These are phyloP conservation scores for Nestor notabilis DNA, from an alignment of 2,113 vertebrate species.

Conservation along the genomic window DNA sequence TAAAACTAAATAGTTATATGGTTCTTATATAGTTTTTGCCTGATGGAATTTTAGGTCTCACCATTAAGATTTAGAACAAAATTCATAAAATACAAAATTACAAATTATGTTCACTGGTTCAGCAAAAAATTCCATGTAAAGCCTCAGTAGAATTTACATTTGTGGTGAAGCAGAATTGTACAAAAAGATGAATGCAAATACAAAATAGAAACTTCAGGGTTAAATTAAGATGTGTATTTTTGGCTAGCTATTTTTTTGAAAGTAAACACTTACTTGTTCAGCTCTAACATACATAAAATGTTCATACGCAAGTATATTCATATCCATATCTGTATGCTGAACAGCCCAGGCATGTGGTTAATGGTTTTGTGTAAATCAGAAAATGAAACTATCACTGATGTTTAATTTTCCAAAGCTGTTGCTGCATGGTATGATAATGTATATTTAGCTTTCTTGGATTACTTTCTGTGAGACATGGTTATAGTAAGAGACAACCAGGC, in stretches of 20 bases:
- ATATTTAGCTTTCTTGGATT: not conserved
- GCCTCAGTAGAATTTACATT: not conserved
- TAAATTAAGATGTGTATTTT: not conserved
- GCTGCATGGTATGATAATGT: not conserved
- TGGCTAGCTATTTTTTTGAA: accelerated
- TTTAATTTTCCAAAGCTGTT: not conserved
- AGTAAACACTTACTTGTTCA: not conserved
- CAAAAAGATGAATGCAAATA: not conserved
- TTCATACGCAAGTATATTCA: not conserved
- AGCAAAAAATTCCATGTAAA: not conserved
- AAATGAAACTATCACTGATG: not conserved
- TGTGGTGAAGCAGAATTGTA: not conserved
- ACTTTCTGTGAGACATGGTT: not conserved
- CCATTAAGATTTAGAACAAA: not conserved
- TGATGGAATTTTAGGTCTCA: not conserved
- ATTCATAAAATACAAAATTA: not conserved
- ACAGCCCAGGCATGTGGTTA: not conserved
- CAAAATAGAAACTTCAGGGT: not conserved
- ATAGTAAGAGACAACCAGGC: not conserved
- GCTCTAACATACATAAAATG: not conserved
- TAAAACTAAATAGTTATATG: not conserved
- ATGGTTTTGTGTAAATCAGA: not conserved
- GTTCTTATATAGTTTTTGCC: not conserved
- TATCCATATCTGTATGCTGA: not conserved
- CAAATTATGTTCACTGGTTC: not conserved